These are phyloP conservation scores for Cisticola juncidis DNA, from an alignment of 2,113 vertebrate species.

Conservation along the genomic window DNA sequence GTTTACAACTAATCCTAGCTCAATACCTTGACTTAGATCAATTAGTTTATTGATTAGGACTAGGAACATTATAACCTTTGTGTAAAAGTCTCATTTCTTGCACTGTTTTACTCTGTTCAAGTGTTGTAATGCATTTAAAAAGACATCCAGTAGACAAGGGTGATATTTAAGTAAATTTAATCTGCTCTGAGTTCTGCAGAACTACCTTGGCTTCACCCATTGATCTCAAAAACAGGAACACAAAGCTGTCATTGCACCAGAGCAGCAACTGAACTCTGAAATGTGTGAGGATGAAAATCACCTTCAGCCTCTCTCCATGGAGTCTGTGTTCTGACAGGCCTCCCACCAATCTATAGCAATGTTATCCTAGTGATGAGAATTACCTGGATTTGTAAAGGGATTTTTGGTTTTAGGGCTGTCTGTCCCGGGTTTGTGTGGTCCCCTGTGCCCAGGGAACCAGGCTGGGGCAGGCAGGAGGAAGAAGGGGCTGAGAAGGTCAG, in stretches of 20 bases:
- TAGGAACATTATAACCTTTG: not conserved
- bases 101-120: not conserved
- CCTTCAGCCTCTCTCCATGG: not conserved
- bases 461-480: not conserved
- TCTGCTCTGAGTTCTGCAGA: not conserved
- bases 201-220: not conserved
- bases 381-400: not conserved
- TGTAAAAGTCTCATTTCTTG: not conserved
- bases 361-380: not conserved
- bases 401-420: not conserved
- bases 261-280: not conserved
- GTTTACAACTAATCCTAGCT: not conserved
- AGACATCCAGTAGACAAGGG: not conserved
- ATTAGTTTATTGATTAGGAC: not conserved
- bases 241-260: not conserved
- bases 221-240: not conserved
- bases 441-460: not conserved
- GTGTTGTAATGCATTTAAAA: not conserved
- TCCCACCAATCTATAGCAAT: not conserved
- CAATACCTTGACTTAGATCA: not conserved
- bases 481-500: not conserved
- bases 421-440: too few relatives aligned
- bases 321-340: not conserved
- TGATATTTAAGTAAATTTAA: not conserved
- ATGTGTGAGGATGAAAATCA: rapidly evolving